Evolutionary conservation across 2,888 invertebrate species (phyloP), one percentile per base, ranked within the genome.

Genomic region (Xiphydria camelus): DNA sequence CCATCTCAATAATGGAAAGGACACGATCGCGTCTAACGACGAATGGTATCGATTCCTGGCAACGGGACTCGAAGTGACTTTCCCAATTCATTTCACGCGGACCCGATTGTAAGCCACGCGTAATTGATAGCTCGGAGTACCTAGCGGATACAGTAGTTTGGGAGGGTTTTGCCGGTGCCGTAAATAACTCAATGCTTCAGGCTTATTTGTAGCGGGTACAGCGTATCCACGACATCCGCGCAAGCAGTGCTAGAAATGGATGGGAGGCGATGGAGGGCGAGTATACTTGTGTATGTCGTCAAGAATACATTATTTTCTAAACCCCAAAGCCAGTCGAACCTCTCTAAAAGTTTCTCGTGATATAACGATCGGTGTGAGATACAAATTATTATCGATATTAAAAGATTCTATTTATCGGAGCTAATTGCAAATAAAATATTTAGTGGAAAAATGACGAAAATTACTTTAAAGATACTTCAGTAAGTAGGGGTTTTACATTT

Each of bases 61-160:
- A 55, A 62, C 54, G 50, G 38, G 53, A 52, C n/a, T n/a, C n/a
- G n/a, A n/a, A n/a, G n/a, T n/a, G n/a, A 62, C 61, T 61, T 56
- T 53, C 56, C 53, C 53, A 56, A 59, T 57, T 64, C 57, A 58
- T 61, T 60, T 54, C 39, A 51, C 45, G 55, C 53, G 47, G 55
- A 56, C 52, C 57, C 47, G 51, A 57, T 51, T 56, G 55, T 57
- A 61, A 62, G 14, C 53, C 42, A n/a, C 56, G 51, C 57, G 64
- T 64, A 67, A 69, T 64, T 64, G 68, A 69, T 68, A 69, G 53
- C 59, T 61, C 65, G 64, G 57, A 45, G 37, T 43, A 47, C 45
- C 5, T 14, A 1, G 50, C 53, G 55, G 49, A 47, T 52, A 39
- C 31, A 43, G 44, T 32, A 41, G 43, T 40, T 53, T 49, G 53